phyloP scores from a whole-genome alignment of 2,113 vertebrate genomes.

The Pygoscelis adeliae region DNA sequence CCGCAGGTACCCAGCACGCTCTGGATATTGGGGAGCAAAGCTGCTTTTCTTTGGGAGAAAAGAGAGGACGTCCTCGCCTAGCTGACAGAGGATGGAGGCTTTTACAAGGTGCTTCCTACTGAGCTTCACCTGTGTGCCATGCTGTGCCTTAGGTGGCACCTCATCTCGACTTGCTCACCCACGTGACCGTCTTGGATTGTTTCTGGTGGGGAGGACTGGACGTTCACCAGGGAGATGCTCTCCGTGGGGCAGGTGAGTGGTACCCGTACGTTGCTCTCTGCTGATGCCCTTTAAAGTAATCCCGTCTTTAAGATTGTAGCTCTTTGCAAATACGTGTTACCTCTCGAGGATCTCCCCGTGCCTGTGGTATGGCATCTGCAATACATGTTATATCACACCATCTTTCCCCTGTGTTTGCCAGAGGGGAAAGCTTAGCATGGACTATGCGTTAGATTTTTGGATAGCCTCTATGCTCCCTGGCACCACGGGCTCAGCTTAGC shows the following conservation, averaged over 20 bases:
- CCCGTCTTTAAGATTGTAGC: rapidly evolving
- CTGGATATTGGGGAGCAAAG: background rate
- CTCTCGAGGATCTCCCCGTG: rapidly evolving
- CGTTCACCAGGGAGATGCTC: rapidly evolving
- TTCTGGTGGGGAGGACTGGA: rapidly evolving
- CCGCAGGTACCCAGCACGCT: rapidly evolving
- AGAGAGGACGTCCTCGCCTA: background rate
- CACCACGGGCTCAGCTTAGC: background rate
- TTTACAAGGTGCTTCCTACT: background rate
- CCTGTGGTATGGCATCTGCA: rapidly evolving
- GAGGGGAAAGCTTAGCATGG: background rate
- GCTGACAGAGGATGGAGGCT: background rate
- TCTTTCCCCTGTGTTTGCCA: background rate
- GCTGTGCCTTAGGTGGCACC: too few relatives aligned
- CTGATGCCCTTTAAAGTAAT: background rate
- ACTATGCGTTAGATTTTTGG: background rate
- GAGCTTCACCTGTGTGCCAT: rapidly evolving
- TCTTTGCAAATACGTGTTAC: background rate
- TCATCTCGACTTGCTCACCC: background rate
- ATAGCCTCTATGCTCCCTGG: background rate
- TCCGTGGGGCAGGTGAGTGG: background rate
- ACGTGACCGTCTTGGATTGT: rapidly evolving
- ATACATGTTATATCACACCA: rapidly evolving
- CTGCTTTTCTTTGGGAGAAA: too few relatives aligned
- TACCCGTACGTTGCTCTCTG: too few relatives aligned